phyloP scores from a whole-genome alignment of 2,888 invertebrate species.

The Nephrotoma guestfalica region DNA sequence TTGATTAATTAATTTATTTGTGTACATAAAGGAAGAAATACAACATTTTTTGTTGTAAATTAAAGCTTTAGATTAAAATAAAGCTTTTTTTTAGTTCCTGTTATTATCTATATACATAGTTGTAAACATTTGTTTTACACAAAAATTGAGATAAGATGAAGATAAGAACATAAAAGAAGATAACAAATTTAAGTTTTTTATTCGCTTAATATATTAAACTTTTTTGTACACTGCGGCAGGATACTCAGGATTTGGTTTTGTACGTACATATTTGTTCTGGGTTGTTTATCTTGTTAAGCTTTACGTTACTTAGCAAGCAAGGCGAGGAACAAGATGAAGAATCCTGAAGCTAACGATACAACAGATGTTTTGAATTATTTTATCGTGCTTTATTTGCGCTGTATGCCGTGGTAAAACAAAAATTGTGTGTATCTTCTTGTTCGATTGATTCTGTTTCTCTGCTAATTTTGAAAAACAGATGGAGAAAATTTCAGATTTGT shows the following conservation, averaged over 20 bases:
- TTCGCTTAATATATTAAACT: background rate
- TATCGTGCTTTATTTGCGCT: background rate
- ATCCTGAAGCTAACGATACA: background rate
- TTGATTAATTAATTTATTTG: background rate
- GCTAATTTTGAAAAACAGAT: background rate
- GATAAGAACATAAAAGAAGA: background rate
- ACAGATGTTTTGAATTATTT: background rate
- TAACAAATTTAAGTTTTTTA: background rate
- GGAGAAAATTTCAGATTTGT: background rate
- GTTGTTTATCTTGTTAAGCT: background rate
- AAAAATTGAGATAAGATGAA: background rate
- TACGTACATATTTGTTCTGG: background rate
- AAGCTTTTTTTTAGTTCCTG: background rate
- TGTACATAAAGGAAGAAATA: background rate
- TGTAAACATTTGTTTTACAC: background rate
- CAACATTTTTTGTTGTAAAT: background rate
- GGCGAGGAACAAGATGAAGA: background rate
- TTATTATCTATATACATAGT: background rate
- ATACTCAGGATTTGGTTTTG: background rate
- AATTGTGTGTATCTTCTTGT: background rate
- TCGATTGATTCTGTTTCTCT: background rate
- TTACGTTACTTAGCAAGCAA: background rate
- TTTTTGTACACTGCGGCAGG: background rate
- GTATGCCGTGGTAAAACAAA: background rate
- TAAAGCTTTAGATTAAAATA: background rate